Conservation (phyloP, 1,140 invertebrate genomes). For the Harpegnathos saltator region DNA sequence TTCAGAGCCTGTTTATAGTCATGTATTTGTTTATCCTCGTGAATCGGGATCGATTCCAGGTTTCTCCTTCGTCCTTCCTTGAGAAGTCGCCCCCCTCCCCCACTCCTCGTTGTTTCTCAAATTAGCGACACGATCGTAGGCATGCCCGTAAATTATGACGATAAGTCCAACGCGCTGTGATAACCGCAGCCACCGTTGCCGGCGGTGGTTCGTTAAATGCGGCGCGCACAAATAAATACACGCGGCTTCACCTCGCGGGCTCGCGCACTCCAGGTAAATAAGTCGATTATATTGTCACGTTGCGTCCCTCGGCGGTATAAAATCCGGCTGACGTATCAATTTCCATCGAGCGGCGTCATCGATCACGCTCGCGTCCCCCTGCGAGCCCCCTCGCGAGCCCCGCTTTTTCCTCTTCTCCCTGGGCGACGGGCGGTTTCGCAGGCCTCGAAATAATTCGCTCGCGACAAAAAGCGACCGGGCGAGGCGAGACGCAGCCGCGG, state of each 20-base stretch:
- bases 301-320: slow-evolving; percentile 7
- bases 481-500: slow-evolving; percentile 8
- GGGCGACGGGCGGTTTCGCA: too few relatives aligned
- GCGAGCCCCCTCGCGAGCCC: too few relatives aligned
- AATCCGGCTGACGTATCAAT: slow-evolving; percentile 66
- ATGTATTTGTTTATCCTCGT: too few relatives aligned
- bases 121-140: slow-evolving; percentile 35
- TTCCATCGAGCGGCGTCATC: slow-evolving; percentile 38
- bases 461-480: slow-evolving; percentile 16
- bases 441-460: slow-evolving; percentile 17
- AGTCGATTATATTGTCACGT: slow-evolving; percentile 68
- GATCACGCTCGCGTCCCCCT: slow-evolving; percentile 1
- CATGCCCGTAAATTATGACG: slow-evolving; percentile 48
- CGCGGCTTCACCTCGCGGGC: not conserved
- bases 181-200: slow-evolving; percentile 28
- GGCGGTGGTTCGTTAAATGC: slow-evolving; percentile 66
- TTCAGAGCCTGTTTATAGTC: too few relatives aligned
- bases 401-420: too few relatives aligned
- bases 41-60: too few relatives aligned
- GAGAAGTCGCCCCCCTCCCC: too few relatives aligned
- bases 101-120: slow-evolving; percentile 13
- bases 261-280: slow-evolving; percentile 64
- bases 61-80: too few relatives aligned
- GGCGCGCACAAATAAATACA: too few relatives aligned
- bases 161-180: not conserved